These are phyloP conservation scores for Coregonus suidteri DNA, from an alignment of 2,797 vertebrate genomes.

Conservation along the genomic window DNA sequence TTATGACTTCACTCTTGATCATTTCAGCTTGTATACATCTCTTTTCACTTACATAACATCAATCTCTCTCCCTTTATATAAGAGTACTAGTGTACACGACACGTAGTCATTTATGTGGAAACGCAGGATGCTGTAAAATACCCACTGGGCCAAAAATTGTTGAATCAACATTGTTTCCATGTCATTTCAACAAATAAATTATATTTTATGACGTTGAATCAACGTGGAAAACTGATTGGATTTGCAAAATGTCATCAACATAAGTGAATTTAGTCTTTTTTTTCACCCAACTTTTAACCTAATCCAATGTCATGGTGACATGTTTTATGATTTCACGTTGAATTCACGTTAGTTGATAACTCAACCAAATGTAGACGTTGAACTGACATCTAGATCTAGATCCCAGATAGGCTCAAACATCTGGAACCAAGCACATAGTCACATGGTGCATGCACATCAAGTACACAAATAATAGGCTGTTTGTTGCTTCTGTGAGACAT, in stretches of 20 bases:
- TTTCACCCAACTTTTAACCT: too few species aligned
- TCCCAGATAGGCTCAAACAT: slow-evolving; percentile 45
- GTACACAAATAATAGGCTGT: slow-evolving; percentile 5
- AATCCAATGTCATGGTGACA: slow-evolving; percentile 13
- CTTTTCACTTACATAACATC: slow-evolving; percentile 15
- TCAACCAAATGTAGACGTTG: too few species aligned
- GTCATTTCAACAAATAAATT: too few species aligned
- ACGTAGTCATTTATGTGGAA: slow-evolving; percentile 39
- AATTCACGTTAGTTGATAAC: too few species aligned
- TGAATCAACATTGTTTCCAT: too few species aligned
- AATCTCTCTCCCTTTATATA: slow-evolving; percentile 7
- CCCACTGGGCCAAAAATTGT: neutral
- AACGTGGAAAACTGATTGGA: too few species aligned
- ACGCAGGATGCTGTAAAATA: slow-evolving; percentile 38
- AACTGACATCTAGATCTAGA: slow-evolving; percentile 36
- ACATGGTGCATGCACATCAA: slow-evolving; percentile 21
- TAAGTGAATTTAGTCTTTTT: too few species aligned
- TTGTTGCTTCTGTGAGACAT: slow-evolving; percentile 16
- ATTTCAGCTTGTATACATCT: neutral
- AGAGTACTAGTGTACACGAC: slow-evolving; percentile 16
- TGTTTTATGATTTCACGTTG: too few species aligned
- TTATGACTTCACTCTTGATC: too few species aligned
- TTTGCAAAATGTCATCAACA: too few species aligned
- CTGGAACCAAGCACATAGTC: slow-evolving; percentile 42
- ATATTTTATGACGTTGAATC: too few species aligned